Percentiles rank a stretch among this genome's conserved stretches.
Conservation (phyloP, 2,797 vertebrate species). For the Anableps anableps region DNA sequence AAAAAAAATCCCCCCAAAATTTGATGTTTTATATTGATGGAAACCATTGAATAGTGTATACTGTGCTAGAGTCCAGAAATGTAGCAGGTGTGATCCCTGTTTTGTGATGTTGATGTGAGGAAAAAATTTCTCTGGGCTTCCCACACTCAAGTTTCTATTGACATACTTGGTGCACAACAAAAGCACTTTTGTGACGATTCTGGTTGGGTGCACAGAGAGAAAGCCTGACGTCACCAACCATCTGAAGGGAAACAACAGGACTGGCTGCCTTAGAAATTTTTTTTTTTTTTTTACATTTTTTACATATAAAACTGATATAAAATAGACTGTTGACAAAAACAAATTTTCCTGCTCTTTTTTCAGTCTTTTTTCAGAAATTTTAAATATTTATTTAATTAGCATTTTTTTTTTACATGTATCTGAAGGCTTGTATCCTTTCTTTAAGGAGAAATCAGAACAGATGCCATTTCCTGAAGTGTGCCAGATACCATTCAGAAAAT, state of each 20-base stretch:
- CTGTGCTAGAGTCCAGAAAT: not conserved
- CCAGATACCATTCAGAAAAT: not conserved
- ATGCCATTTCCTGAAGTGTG: not conserved
- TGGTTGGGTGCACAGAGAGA: conserved; percentile 34
- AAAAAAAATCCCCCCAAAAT: not conserved
- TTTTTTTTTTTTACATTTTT: too few species aligned
- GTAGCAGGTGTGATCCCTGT: conserved; percentile 4
- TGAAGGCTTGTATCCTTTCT: not conserved
- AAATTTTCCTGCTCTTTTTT: not conserved
- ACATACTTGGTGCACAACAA: conserved; percentile 46
- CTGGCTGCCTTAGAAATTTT: not conserved
- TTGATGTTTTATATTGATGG: not conserved
- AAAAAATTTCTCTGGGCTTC: conserved; percentile 56
- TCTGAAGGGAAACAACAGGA: conserved; percentile 51
- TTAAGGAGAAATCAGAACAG: not conserved
- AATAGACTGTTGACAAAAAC: not conserved
- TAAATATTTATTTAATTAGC: too few species aligned
- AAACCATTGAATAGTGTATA: not conserved
- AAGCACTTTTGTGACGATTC: conserved; percentile 52
- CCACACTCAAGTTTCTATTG: conserved; percentile 52
- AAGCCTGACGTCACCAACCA: conserved; percentile 44
- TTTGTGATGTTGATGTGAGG: not conserved
- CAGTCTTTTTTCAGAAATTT: not conserved
- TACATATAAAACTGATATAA: not conserved
- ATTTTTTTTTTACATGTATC: not conserved